These are phyloP conservation scores for Aleiodes leptofemur DNA, from an alignment of 2,888 invertebrate genomes.

Conservation along the genomic window DNA sequence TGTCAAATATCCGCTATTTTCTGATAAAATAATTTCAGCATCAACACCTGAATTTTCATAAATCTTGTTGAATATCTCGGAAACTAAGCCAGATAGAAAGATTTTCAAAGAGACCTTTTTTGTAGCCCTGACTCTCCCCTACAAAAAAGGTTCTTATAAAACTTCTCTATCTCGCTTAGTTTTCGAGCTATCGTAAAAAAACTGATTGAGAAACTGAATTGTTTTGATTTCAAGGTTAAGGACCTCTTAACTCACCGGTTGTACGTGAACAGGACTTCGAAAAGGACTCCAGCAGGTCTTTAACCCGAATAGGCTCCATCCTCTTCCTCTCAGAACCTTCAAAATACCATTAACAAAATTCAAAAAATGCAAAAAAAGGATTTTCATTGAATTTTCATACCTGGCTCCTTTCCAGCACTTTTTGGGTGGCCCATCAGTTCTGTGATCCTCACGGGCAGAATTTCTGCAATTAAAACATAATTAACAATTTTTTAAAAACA, in stretches of 20 bases:
- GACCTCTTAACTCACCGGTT: constrained; percentile 2
- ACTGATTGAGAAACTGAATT: too few species aligned
- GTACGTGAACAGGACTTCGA: constrained; percentile 33
- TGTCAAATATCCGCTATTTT: too few species aligned
- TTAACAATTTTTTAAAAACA: background rate
- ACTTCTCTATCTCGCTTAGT: too few species aligned
- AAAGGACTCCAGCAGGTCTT: constrained; percentile 21
- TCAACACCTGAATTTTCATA: too few species aligned
- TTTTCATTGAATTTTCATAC: constrained; percentile 1
- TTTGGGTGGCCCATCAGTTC: constrained; percentile 15
- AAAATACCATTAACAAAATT: background rate
- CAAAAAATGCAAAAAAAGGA: background rate
- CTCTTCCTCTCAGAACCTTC: constrained; percentile 3
- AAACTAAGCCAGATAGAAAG: too few species aligned
- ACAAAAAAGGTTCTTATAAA: too few species aligned
- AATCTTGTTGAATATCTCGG: too few species aligned
- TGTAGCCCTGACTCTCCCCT: too few species aligned
- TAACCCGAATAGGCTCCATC: constrained; percentile 28
- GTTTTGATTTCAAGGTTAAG: background rate
- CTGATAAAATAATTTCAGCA: too few species aligned
- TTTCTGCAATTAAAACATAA: background rate
- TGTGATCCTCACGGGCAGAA: constrained; percentile 29
- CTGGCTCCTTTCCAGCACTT: constrained; percentile 17
- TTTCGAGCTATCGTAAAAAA: too few species aligned
- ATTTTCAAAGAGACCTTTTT: too few species aligned